Percentiles rank a stretch among this genome's conserved stretches.
Conservation (phyloP, 2,797 vertebrate species). For the Pelochelys cantorii region DNA sequence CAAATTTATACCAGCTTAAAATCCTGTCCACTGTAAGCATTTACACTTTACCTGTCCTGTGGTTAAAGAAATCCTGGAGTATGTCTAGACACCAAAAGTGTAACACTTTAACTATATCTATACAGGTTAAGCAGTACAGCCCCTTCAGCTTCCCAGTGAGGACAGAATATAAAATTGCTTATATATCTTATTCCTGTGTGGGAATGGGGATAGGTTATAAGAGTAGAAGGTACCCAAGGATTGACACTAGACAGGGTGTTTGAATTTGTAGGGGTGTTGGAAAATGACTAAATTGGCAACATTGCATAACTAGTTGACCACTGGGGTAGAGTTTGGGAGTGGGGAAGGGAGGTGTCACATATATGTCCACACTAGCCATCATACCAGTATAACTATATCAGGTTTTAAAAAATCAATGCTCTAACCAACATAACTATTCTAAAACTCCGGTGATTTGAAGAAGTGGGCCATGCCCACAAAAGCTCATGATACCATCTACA, state of each 20-base stretch:
- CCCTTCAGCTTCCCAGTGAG: background rate
- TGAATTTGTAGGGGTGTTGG: too few relatives aligned
- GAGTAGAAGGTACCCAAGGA: background rate
- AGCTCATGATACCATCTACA: too few relatives aligned
- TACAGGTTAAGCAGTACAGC: accelerated
- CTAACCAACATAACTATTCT: accelerated
- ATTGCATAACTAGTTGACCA: too few relatives aligned
- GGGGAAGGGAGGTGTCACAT: background rate
- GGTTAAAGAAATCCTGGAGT: background rate
- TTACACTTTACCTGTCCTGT: background rate
- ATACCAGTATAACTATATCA: background rate
- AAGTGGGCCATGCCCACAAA: too few relatives aligned
- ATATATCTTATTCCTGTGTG: background rate
- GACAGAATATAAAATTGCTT: background rate
- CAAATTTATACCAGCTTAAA: background rate
- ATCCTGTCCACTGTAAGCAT: background rate
- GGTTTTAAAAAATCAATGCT: accelerated
- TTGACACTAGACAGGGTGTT: too few relatives aligned
- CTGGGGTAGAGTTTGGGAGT: too few relatives aligned
- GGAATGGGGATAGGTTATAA: background rate
- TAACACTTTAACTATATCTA: background rate
- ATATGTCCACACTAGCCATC: background rate
- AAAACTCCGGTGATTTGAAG: background rate
- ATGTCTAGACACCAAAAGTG: accelerated
- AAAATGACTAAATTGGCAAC: too few relatives aligned